Conservation (phyloP, 2,113 vertebrate species). For the Lethenteron camtschaticum region DNA sequence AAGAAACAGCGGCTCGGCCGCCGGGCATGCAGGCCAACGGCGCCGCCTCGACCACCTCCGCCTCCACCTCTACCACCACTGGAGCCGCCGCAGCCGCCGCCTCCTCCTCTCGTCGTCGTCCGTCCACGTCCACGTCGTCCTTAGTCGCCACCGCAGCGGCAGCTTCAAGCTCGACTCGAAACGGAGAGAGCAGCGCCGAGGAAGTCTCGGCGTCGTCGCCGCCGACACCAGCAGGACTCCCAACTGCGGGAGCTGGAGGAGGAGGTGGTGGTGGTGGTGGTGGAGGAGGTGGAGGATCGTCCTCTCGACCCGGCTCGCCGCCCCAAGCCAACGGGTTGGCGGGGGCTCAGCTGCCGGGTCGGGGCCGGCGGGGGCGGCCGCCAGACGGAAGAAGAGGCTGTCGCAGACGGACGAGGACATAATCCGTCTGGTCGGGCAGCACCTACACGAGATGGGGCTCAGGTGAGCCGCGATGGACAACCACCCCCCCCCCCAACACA, state of each 20-base stretch:
- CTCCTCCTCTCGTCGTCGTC: neutral
- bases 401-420: conserved; percentile 79
- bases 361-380: conserved; percentile 2
- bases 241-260: too few species aligned
- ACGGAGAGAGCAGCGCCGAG: conserved; percentile 21
- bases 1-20: conserved; percentile 61
- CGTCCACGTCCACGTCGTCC: conserved; percentile 15
- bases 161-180: conserved; percentile 22
- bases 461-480: conserved; percentile 41
- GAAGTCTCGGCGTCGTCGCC: conserved; percentile 1
- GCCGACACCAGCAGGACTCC: neutral
- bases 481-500: too few species aligned
- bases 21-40: conserved; percentile 79
- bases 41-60: conserved; percentile 21
- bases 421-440: conserved; percentile 76
- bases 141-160: conserved; percentile 20
- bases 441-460: conserved; percentile 70
- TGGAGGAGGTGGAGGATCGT: too few species aligned
- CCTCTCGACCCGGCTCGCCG: neutral
- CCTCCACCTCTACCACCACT: neutral
- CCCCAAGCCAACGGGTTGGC: conserved; percentile 4
- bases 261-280: too few species aligned
- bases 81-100: conserved; percentile 16
- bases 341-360: too few species aligned
- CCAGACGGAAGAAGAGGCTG: conserved; percentile 67